These are phyloP conservation scores for Hexactinellida sp. DNA, from an alignment of 37 sponge, comb jelly and placozoan species.

Conservation along the genomic window DNA sequence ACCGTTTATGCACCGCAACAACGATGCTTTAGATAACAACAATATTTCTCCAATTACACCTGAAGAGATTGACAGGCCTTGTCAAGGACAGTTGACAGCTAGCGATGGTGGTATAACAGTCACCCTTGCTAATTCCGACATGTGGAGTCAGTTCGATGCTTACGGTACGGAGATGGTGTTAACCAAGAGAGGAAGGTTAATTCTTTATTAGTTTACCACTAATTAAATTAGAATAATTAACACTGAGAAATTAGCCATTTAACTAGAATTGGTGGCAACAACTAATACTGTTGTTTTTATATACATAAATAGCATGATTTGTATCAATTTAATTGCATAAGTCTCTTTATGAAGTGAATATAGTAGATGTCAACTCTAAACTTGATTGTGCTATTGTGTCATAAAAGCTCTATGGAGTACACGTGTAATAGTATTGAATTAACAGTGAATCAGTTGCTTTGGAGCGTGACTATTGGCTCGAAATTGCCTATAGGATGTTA, in stretches of 20 bases:
- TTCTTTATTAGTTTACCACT: background rate
- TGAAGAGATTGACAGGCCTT: background rate
- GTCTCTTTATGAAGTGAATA: too few species aligned
- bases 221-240: too few species aligned
- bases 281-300: too few species aligned
- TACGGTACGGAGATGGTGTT: conserved; percentile 7
- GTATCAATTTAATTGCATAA: too few species aligned
- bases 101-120: background rate
- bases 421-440: background rate
- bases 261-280: too few species aligned
- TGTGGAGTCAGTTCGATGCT: background rate
- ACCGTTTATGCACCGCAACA: background rate
- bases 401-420: background rate
- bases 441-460: background rate
- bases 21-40: background rate
- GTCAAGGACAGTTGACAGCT: background rate
- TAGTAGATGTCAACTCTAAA: too few species aligned
- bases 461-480: background rate
- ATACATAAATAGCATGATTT: too few species aligned
- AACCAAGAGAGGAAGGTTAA: conserved; percentile 1
- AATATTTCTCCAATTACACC: background rate
- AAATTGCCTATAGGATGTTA: background rate
- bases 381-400: too few species aligned
- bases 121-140: background rate
- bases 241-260: too few species aligned